Base-by-base conservation (phyloP, 1,140 invertebrate genomes). In the Sminthurinus signatus region DNA sequence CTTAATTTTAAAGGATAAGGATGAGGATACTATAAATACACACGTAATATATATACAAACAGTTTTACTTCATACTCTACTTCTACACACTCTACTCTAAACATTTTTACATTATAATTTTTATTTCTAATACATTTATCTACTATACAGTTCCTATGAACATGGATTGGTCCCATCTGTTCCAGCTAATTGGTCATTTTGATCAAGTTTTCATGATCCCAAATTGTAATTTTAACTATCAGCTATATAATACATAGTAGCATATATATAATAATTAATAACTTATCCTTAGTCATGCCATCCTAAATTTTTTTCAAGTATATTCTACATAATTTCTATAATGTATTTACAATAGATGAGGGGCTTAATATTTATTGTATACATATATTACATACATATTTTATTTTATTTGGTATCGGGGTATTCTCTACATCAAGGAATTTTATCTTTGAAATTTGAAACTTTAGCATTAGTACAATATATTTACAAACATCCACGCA, bases 141-240 rank as follows among this genome's bases (percentile, higher is more conserved):
- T 56, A 39, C 31, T 39, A 2, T 17, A 39, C 31, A n/a, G n/a
- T n/a, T n/a, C n/a, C n/a, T n/a, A n/a, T n/a, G n/a, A n/a, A 36
- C 23, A 12, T 46, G 32, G 51, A 29, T 65, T 65, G 63, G 63
- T 65, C 63, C 63, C 63, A 60, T 19, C 0, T 31, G 43, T 50
- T 52, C 62, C 61, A 62, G 61, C 61, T 62, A 52, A 62, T 62
- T 62, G 61, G 61, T 62, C 61, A 28, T 23, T 54, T 61, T 36
- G 50, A 52, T 61, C 2, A 25, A n/a, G n/a, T n/a, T n/a, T n/a
- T 48, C 17, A n/a, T 21, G 8, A 48, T 48, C 19, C 15, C 32
- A 10, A 5, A 48, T 19, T n/a, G 4, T 48, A 48, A 19, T n/a
- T 48, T 5, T 48, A 25, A 10, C 19, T 48, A 19, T 48, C n/a